These are phyloP conservation scores for Eclectus roratus DNA, from an alignment of 2,113 vertebrate species.

Conservation along the genomic window DNA sequence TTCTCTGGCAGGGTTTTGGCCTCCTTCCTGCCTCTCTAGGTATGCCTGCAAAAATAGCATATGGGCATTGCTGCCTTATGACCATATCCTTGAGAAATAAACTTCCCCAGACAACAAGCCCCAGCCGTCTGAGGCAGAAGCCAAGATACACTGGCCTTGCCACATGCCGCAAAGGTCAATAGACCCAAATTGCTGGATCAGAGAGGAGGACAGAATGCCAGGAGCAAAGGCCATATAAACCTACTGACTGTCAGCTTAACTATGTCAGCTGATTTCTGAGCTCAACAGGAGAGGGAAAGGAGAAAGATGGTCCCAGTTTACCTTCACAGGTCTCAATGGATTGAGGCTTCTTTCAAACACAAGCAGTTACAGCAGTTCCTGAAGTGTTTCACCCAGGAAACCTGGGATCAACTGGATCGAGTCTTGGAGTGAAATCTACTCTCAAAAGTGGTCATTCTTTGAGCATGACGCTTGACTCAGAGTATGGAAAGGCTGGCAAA, in stretches of 20 bases:
- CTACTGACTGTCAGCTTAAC: slow-evolving; percentile 46
- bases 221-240: slow-evolving; percentile 39
- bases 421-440: background rate
- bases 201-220: slow-evolving; percentile 29
- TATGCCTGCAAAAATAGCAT: slow-evolving; percentile 56
- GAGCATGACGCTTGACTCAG: background rate
- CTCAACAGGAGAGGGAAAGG: background rate
- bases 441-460: background rate
- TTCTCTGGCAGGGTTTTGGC: slow-evolving; percentile 34
- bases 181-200: background rate
- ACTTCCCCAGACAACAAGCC: slow-evolving; percentile 49
- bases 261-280: slow-evolving; percentile 60
- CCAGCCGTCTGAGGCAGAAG: slow-evolving; percentile 33
- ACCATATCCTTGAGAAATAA: slow-evolving; percentile 54
- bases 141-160: slow-evolving; percentile 48
- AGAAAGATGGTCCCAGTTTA: background rate
- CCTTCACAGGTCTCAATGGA: background rate
- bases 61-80: slow-evolving; percentile 43
- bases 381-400: background rate
- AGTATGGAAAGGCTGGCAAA: background rate
- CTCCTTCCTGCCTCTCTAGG: slow-evolving; percentile 51
- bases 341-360: background rate
- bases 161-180: slow-evolving; percentile 61
- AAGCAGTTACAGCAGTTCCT: background rate
- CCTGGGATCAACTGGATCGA: background rate